Evolutionary conservation across 2,888 invertebrate genomes (phyloP).

Genomic region (Parnassius apollo): DNA sequence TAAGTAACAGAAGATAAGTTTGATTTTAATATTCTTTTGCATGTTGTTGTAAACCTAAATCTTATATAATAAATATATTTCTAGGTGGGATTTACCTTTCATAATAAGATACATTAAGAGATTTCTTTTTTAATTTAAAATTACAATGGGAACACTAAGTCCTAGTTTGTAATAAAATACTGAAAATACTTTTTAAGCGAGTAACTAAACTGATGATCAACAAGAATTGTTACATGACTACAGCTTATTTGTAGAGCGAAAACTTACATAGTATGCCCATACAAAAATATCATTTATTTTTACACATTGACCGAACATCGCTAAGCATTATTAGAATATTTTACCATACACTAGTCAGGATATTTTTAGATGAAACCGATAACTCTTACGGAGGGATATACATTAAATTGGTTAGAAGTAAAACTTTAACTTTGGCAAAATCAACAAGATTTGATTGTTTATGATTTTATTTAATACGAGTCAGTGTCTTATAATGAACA

Average conservation of each 20-base stretch:
- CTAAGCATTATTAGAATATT: slow-evolving; percentile 57
- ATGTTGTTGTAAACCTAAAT: slow-evolving; percentile 41
- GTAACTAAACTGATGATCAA: slow-evolving; percentile 22
- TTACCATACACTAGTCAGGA: slow-evolving; percentile 10
- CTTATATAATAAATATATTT: slow-evolving; percentile 67
- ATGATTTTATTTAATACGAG: slow-evolving; percentile 10
- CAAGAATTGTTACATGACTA: slow-evolving; percentile 12
- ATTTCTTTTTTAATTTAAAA: slow-evolving; percentile 33
- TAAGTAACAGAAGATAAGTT: slow-evolving; percentile 30
- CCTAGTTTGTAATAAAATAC: slow-evolving; percentile 39
- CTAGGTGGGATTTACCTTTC: slow-evolving; percentile 69
- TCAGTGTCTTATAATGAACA: slow-evolving; percentile 3
- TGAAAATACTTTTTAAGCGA: slow-evolving; percentile 32
- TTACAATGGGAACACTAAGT: slow-evolving; percentile 32
- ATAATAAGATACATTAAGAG: slow-evolving; percentile 35
- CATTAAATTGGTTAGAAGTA: neutral
- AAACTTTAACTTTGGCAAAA: slow-evolving; percentile 47
- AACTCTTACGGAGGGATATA: slow-evolving; percentile 12
- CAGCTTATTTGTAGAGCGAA: slow-evolving; percentile 56
- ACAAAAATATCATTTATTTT: slow-evolving; percentile 78
- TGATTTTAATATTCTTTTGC: slow-evolving; percentile 16
- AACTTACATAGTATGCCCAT: slow-evolving; percentile 67
- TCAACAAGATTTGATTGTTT: slow-evolving; percentile 34
- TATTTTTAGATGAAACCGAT: neutral
- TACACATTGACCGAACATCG: slow-evolving; percentile 65